Evolutionary conservation across 2,797 vertebrate species (phyloP), one percentile per base, ranked within the genome.

Genomic region (Thaleichthys pacificus): DNA sequence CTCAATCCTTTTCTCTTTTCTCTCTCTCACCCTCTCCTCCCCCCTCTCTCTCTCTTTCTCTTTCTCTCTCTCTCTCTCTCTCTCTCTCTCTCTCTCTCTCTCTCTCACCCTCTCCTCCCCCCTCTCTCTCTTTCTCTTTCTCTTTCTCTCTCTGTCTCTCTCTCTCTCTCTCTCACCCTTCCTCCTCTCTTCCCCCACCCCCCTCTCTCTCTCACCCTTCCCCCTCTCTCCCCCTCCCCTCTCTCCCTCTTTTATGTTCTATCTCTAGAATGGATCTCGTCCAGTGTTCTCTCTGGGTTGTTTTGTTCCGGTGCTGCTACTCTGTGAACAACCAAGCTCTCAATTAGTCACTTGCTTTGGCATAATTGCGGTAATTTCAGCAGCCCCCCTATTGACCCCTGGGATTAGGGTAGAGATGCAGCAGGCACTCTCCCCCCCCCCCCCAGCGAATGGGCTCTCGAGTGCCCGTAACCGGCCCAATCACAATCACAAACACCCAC

Each of bases 401-500:
- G 66, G 54, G 19, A 30, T 35, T 30, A 49, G 42, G 6, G 65
- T 15, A 17, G 22, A 21, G 51, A 57, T 30, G 15, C 47, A 56
- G 66, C 19, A 19, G 22, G 17, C 14, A 28, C 54, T 12, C 24
- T 56, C 21, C n/a, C n/a, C n/a, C n/a, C 11, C 26, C 28, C 49
- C 2, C 15, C 15, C 26, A 5, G 54, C 51, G 17, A 21, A 68
- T 35, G 66, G 51, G 66, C 66, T 21, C 64, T 47, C 2, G 9
- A 57, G 49, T 35, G 54, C 54, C 51, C 11, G 54, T 68, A 68
- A 58, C 28, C 35, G 54, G 2, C 51, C 54, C 66, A 58, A 57
- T 68, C 49, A 57, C 51, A 68, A 68, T 56, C 66, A 68, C 47
- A 54, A 54, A 57, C 66, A 57, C 54, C 66, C 66, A 68, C 66